Base-by-base conservation (phyloP, 2,797 vertebrate species). In the Parauchenoglanis punctatus region DNA sequence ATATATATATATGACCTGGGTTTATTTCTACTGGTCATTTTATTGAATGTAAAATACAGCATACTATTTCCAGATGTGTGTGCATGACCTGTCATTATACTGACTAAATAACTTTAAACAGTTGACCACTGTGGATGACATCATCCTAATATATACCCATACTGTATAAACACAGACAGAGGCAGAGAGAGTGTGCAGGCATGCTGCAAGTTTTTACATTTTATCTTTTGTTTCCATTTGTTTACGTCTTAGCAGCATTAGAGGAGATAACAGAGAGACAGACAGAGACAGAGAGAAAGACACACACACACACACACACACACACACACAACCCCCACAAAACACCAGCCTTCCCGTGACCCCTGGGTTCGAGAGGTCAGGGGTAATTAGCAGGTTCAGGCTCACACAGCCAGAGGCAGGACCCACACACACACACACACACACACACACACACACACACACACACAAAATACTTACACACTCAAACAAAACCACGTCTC, bases 381-480 rank as follows among this genome's bases (percentile, higher is more conserved):
- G 23, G 8, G 86, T 90, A 89, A 90, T 90, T 90, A 90, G 88
- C 88, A 81, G 88, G 78, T 87, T 90, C 85, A 82, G 73, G 75
- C 87, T 61, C 83, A 87, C 70, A 72, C 83, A 87, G 84, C 87
- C 75, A 78, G 88, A 86, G 85, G 87, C 84, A 84, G 67, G 80
- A 72, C 65, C 56, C 56, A 52, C 68, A 59, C 54, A 40, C 65
- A 70, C 46, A 35, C 56, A 52, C 68, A 59, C 54, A 40, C 65
- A 70, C 46, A 35, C 81, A 68, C 81, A 68, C 81, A 83, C 81
- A 68, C 81, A 83, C 59, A 81, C 46, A 54, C 20, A 52, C 75
- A 77, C 46, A 49, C 44, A 52, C 1, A 76, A 13, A 80, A 28
- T 40, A 80, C 52, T 28, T 31, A 81, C 17, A 81, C 54, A 40